These are phyloP conservation scores for Clarias laeviceps DNA, from an alignment of 2,797 vertebrate species.

Conservation along the genomic window DNA sequence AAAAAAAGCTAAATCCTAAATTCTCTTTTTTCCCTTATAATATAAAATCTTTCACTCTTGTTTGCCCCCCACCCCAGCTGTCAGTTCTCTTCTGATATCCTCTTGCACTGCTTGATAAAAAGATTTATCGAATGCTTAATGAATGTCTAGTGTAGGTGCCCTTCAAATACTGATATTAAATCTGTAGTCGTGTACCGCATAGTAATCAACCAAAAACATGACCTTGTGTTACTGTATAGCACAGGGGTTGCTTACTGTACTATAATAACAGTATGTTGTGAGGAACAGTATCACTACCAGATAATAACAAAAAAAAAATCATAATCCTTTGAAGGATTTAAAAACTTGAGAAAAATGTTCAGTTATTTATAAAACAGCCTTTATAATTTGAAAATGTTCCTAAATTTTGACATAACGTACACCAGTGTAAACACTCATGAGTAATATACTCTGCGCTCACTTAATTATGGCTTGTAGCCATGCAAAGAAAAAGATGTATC, in stretches of 20 bases:
- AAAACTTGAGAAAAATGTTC: background rate
- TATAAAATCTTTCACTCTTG: background rate
- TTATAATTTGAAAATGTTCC: background rate
- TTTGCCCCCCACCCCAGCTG: background rate
- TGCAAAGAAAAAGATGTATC: background rate
- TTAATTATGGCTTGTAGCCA: background rate
- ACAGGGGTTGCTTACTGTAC: background rate
- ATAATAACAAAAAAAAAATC: no score
- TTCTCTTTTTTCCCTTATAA: no score
- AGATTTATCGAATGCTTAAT: background rate
- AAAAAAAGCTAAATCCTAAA: background rate
- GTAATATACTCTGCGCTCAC: background rate
- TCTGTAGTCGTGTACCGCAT: background rate
- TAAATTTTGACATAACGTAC: conserved; percentile 2
- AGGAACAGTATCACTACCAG: background rate
- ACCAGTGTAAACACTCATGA: background rate
- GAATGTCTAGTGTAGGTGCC: background rate
- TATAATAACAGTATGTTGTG: background rate
- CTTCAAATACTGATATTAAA: background rate
- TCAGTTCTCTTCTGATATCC: background rate
- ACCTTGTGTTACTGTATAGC: background rate
- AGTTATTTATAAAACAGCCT: background rate
- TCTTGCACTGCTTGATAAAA: background rate
- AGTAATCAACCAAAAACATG: background rate
- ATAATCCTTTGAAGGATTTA: background rate